Conservation (phyloP, 2,888 invertebrate genomes). For the Antitype chi region DNA sequence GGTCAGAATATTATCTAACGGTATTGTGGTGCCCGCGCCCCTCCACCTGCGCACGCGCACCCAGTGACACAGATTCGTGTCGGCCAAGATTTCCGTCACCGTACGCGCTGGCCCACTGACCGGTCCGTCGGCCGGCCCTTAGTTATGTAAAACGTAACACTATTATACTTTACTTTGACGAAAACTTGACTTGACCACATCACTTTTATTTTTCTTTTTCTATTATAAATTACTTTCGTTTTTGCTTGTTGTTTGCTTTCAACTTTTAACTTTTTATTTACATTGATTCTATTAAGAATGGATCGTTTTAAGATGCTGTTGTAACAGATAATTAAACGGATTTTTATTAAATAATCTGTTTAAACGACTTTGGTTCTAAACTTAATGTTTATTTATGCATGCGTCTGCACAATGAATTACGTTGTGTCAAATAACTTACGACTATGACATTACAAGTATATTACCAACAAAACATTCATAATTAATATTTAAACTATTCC, state of each 20-base stretch:
- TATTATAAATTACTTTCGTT: conserved; percentile 54
- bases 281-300: conserved; percentile 3
- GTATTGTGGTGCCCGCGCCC: conserved; percentile 66
- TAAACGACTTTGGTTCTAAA: not conserved
- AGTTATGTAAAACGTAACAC: conserved; percentile 73
- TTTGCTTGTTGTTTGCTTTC: conserved; percentile 29
- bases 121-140: conserved; percentile 77
- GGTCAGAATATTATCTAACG: conserved; percentile 85
- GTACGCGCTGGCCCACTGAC: conserved; percentile 72
- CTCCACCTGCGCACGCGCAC: conserved; percentile 68
- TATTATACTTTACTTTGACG: conserved; percentile 63
- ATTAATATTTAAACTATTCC: conserved; percentile 33
- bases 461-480: conserved; percentile 20
- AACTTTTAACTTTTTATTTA: conserved; percentile 44
- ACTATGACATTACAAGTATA: not conserved
- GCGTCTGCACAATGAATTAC: not conserved
- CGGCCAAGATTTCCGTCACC: conserved; percentile 74
- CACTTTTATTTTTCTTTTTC: conserved; percentile 52
- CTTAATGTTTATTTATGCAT: conserved; percentile 2
- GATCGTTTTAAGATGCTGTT: conserved; percentile 4
- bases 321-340: conserved; percentile 8
- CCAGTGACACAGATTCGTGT: conserved; percentile 79
- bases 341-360: conserved; percentile 25
- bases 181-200: conserved; percentile 47
- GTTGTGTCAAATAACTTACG: conserved; percentile 11